phyloP scores from a whole-genome alignment of 53 echinoderm and acorn worm species.

The Antedon mediterranea region DNA sequence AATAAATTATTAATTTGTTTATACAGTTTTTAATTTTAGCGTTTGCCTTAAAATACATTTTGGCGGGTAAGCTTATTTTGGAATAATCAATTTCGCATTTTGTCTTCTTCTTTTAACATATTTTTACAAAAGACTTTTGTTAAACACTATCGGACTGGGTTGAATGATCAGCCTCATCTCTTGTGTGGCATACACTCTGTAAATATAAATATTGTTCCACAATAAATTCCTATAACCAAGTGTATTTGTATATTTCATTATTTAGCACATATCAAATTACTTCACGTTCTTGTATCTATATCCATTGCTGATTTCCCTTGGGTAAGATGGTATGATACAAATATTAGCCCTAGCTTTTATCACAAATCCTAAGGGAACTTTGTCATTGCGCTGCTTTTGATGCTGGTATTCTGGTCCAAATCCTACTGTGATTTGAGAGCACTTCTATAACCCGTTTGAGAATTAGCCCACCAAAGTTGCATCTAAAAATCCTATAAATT shows the following conservation, averaged over 20 bases:
- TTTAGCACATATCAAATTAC: not conserved
- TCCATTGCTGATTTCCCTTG: not conserved
- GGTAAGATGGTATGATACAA: not conserved
- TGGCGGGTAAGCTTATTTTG: too few relatives aligned
- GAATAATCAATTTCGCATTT: too few relatives aligned
- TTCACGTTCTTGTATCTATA: not conserved
- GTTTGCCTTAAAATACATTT: too few relatives aligned
- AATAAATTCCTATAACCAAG: too few relatives aligned
- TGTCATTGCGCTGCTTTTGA: not conserved
- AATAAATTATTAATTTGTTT: too few relatives aligned
- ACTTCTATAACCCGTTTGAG: not conserved
- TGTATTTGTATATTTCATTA: not conserved
- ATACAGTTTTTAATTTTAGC: too few relatives aligned
- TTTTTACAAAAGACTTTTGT: too few relatives aligned
- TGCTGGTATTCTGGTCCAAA: not conserved
- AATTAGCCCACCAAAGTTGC: not conserved
- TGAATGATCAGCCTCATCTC: too few relatives aligned
- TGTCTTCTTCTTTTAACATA: too few relatives aligned
- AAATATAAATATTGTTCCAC: too few relatives aligned
- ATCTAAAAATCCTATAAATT: not conserved
- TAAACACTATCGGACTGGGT: too few relatives aligned
- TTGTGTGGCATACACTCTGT: not conserved
- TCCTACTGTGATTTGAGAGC: not conserved
- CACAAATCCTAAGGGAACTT: not conserved
- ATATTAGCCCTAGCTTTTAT: not conserved